Evolutionary conservation across 37 sponge, comb jelly and placozoan genomes (phyloP), one percentile per base, ranked within the genome.

Genomic region (Dysidea cf. avara): DNA sequence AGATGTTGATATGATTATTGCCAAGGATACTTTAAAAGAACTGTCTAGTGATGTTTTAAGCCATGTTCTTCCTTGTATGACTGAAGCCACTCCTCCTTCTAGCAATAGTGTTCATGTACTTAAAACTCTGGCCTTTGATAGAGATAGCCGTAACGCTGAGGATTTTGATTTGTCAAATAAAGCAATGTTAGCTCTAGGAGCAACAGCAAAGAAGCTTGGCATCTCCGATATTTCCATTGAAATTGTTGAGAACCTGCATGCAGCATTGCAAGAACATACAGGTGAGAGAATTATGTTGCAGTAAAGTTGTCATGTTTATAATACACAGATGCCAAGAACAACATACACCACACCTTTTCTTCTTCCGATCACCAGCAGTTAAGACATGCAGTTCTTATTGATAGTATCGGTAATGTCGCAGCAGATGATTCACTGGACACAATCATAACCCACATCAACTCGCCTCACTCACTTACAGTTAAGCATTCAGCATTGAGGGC

Each of bases 371-470:
- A 18, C 60, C 35, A 50, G n/a, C n/a, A n/a, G 21, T n/a, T 34
- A 22, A 51, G 50, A 30, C 74, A 82, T 82, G 37, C 69, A 7
- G 39, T 59, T 6, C 46, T 87, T 21, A 20, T 87, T 9, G 82
- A 87, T 33, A 68, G 82, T 39, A 39, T 87, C 47, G 87, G 81
- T 2, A 87, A 87, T 76, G 76, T 82, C 43, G 68, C 72, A 20
- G 36, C 76, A 28, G 56, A 37, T 16, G 9, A 53, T 12, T 76
- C 76, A 13, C 36, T 66, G 24, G 25, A 34, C 30, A 60, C 30
- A 7, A 46, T 87, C 11, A 50, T 56, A 1, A 37, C 63, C 2
- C 72, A 76, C 38, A 56, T 64, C 32, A 78, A 14, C 1, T 33
- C 6, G 12, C 7, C 32, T 1, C 14, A 30, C 11, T 0, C 66